A percentile compares a stretch with the other conserved stretches of the same genome.
Evolutionary conservation across 2,797 vertebrate genomes (phyloP).

Genomic region (Okamejei kenojei): DNA sequence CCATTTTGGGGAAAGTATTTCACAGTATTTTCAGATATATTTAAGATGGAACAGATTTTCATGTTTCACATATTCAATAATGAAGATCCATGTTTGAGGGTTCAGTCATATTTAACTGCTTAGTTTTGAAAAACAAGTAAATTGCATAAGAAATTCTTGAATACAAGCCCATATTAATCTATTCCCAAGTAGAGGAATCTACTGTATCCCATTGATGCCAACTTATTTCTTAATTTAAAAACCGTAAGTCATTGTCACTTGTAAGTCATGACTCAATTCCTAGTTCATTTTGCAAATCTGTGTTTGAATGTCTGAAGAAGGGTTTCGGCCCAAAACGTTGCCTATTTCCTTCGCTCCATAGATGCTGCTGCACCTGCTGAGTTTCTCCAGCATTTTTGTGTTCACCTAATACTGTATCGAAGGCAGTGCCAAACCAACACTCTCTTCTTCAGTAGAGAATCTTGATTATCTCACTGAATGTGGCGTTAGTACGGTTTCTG

Average conservation of each 20-base stretch:
- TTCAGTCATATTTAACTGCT: neutral
- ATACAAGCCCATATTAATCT: constrained; percentile 6
- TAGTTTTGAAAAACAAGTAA: neutral
- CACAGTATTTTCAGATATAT: neutral
- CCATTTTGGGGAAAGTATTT: neutral
- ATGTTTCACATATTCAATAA: neutral
- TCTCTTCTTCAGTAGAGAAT: neutral
- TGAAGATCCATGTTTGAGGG: neutral
- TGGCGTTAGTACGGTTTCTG: neutral
- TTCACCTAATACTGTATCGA: neutral
- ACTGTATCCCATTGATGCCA: neutral
- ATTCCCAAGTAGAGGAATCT: neutral
- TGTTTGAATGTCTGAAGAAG: too few species aligned
- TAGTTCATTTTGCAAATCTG: neutral
- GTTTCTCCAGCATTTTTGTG: too few species aligned
- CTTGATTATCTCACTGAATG: neutral
- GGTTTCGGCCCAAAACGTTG: too few species aligned
- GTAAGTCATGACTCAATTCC: too few species aligned
- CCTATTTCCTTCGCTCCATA: too few species aligned
- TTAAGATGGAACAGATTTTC: neutral
- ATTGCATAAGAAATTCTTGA: constrained; percentile 24
- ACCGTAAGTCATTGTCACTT: neutral
- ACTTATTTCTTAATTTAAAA: constrained; percentile 3
- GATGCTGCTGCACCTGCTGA: too few species aligned
- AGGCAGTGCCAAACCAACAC: neutral